Percentiles rank a stretch among this genome's conserved stretches.
Conservation (phyloP, 2,113 vertebrate species). For the Vireo altiloquus region DNA sequence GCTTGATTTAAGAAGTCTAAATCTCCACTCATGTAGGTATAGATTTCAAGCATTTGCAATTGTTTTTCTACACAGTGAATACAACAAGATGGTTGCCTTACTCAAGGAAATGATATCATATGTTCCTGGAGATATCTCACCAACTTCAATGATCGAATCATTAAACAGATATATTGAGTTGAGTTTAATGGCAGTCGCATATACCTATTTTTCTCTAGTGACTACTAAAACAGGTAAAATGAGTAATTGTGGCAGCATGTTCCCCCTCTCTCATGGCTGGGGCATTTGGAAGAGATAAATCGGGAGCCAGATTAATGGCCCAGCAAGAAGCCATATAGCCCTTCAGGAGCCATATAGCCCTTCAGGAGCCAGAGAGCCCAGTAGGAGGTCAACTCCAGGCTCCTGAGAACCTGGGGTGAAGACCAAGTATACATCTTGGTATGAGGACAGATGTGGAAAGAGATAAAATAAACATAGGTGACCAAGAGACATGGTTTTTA, state of each 20-base stretch:
- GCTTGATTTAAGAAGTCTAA: neutral
- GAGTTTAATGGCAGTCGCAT: neutral
- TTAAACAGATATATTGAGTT: neutral
- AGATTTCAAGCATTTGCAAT: neutral
- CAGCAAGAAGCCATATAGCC: too few species aligned
- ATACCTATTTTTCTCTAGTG: neutral
- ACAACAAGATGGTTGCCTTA: neutral
- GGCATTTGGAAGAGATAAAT: too few species aligned
- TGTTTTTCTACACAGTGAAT: neutral
- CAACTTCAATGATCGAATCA: neutral
- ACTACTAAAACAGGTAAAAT: neutral
- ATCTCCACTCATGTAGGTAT: neutral
- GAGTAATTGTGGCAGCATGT: neutral
- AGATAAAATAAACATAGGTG: too few species aligned
- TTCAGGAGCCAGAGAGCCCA: too few species aligned
- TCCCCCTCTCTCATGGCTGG: too few species aligned
- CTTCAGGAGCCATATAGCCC: too few species aligned
- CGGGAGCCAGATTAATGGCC: too few species aligned
- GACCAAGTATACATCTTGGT: too few species aligned
- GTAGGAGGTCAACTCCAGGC: too few species aligned
- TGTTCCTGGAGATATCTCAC: neutral
- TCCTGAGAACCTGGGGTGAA: too few species aligned
- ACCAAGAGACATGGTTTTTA: too few species aligned
- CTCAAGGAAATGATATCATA: neutral
- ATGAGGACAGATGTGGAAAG: too few species aligned